A percentile compares a stretch with the other conserved stretches of the same genome.
Conservation (phyloP, 2,113 vertebrate genomes). For the Daboia siamensis region DNA sequence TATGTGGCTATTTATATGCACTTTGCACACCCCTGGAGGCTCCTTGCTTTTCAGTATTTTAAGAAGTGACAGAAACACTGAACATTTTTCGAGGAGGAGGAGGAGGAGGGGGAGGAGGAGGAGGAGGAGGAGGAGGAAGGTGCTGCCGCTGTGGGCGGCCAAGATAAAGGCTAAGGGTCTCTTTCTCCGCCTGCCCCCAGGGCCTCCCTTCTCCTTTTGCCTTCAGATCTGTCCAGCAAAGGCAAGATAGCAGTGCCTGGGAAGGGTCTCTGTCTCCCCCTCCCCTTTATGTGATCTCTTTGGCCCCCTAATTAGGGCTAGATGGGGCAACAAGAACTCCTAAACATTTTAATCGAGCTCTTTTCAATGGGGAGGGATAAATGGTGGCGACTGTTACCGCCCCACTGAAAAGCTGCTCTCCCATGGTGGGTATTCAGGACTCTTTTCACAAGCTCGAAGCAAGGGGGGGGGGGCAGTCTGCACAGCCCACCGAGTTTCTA, state of each 20-base stretch:
- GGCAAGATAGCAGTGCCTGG: slow-evolving; percentile 27
- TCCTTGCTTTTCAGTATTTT: neutral
- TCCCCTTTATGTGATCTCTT: slow-evolving; percentile 52
- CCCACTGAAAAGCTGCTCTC: slow-evolving; percentile 76
- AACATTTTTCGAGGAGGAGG: neutral
- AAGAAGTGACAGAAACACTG: neutral
- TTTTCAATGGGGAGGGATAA: slow-evolving; percentile 83
- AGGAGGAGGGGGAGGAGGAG: no score
- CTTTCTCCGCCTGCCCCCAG: neutral
- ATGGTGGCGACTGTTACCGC: slow-evolving; percentile 80
- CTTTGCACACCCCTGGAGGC: neutral
- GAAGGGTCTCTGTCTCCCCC: neutral
- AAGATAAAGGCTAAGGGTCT: neutral
- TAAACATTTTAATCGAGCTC: slow-evolving; percentile 91
- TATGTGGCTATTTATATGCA: neutral
- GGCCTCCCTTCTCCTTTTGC: neutral
- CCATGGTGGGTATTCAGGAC: slow-evolving; percentile 81
- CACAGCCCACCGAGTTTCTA: slow-evolving; percentile 68
- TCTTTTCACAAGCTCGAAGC: slow-evolving; percentile 70
- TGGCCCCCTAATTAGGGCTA: slow-evolving; percentile 82
- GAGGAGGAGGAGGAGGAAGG: neutral
- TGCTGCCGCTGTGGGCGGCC: neutral
- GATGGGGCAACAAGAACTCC: slow-evolving; percentile 85
- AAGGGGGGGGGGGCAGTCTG: slow-evolving; percentile 58
- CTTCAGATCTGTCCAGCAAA: slow-evolving; percentile 38